Percentiles rank a stretch among this genome's conserved stretches.
These are phyloP conservation scores for Solenopsis invicta DNA, from an alignment of 1,140 invertebrate species.

Conservation along the genomic window DNA sequence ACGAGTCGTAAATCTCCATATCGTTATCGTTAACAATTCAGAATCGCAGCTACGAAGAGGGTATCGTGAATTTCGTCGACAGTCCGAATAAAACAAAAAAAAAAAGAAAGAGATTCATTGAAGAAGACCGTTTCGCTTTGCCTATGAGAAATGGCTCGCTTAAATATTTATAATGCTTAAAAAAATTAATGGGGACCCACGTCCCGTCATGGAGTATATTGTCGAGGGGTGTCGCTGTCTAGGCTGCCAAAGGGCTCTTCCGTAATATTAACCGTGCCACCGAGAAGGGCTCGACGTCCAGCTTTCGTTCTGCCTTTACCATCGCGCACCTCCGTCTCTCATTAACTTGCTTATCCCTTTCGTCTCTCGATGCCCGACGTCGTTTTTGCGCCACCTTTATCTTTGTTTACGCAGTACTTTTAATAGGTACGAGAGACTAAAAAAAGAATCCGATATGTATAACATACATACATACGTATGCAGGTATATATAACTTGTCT, in stretches of 20 bases:
- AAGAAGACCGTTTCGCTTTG: slow-evolving; percentile 63
- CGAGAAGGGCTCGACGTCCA: slow-evolving; percentile 69
- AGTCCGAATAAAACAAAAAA: slow-evolving; percentile 16
- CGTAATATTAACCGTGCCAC: slow-evolving; percentile 76
- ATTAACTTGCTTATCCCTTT: slow-evolving; percentile 51
- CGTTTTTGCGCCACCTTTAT: slow-evolving; percentile 30
- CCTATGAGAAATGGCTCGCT: slow-evolving; percentile 78
- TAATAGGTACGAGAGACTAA: background rate
- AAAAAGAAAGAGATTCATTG: slow-evolving; percentile 29
- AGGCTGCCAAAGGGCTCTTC: slow-evolving; percentile 74
- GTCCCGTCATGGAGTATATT: slow-evolving; percentile 73
- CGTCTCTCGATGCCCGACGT: slow-evolving; percentile 4
- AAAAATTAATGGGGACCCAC: slow-evolving; percentile 82
- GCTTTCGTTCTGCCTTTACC: slow-evolving; percentile 62
- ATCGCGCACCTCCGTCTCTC: slow-evolving; percentile 58
- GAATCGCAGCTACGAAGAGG: slow-evolving; percentile 29
- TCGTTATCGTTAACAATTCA: slow-evolving; percentile 44
- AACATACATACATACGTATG: too few species aligned
- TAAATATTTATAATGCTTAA: slow-evolving; percentile 81
- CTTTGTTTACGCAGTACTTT: slow-evolving; percentile 15
- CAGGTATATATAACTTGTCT: background rate
- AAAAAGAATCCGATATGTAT: background rate
- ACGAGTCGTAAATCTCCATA: slow-evolving; percentile 14
- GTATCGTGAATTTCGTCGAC: slow-evolving; percentile 32
- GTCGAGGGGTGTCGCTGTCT: slow-evolving; percentile 71